Base-by-base conservation (phyloP, 2,113 vertebrate genomes). In the Garra rufa region DNA sequence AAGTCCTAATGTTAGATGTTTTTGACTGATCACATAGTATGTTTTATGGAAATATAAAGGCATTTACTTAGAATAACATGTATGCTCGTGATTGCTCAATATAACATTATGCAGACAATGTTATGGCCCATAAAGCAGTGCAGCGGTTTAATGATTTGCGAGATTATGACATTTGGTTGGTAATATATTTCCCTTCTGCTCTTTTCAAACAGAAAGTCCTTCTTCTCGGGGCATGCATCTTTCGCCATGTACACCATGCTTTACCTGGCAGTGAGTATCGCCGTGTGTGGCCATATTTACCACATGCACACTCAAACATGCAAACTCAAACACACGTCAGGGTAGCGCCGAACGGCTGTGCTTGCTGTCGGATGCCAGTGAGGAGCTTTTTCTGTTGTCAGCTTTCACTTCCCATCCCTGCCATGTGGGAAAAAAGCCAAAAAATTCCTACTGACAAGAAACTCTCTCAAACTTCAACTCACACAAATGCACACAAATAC, bases 191-290 rank as follows among this genome's bases (percentile, higher is more conserved):
- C n/a, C 48, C 34, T 74, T 17, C 26, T 83, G 21, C n/a, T 83
- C 74, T 86, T 90, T 19, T 92, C 59, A 93, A 92, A 69, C 93
- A 96, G 95, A 90, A 96, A 95, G 87, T 95, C 95, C 5, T 95
- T 95, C 89, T 95, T 93, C 88, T 96, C 95, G 0, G 94, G 95
- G 71, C 94, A 96, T 9, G 92, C 95, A 82, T 95, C 94, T 61
- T 95, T 95, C 3, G 91, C 95, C 30, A 95, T 94, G 95, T 96
- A 95, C 92, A 92, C 94, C 90, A 94, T 95, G 92, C 90, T 95
- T 48, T 96, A 95, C 88, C 89, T 96, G 87, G 92, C 92, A 87
- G 94, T 95, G 91, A 96, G 95, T 95, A 76, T 69, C 50, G 30
- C 24, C 43, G 11, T 76, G 76, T 52, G 46, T 69, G 81, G 43